These are phyloP conservation scores for Sitodiplosis mosellana DNA, from an alignment of 1,140 invertebrate genomes.

Conservation along the genomic window DNA sequence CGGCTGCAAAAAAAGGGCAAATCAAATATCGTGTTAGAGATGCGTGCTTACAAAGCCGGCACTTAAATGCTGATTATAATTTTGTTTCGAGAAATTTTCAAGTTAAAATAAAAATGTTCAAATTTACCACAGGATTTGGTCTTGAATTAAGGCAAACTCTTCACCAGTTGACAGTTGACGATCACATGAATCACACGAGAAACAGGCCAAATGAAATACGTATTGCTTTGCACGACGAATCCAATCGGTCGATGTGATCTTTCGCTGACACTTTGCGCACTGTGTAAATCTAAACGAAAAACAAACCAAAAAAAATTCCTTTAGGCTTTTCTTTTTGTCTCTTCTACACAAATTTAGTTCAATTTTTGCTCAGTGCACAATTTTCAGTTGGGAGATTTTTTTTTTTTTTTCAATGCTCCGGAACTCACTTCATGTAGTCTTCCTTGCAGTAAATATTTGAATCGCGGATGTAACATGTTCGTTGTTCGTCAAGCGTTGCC, in stretches of 20 bases:
- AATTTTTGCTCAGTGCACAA: too few relatives aligned
- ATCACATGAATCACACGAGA: conserved; percentile 94
- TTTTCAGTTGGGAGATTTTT: too few relatives aligned
- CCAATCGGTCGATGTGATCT: conserved; percentile 90
- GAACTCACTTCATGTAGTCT: conserved; percentile 62
- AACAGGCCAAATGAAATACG: conserved; percentile 96
- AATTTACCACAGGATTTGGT: conserved; percentile 77
- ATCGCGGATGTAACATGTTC: conserved; percentile 62
- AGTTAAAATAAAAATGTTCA: too few relatives aligned
- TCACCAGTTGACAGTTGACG: conserved; percentile 92
- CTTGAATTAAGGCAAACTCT: conserved; percentile 89
- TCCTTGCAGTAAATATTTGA: conserved; percentile 62
- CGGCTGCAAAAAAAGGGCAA: too few relatives aligned
- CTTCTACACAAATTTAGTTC: too few relatives aligned
- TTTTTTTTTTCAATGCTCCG: too few relatives aligned
- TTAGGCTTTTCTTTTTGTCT: not conserved
- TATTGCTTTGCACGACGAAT: conserved; percentile 82
- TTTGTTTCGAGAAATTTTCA: too few relatives aligned
- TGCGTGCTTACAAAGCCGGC: too few relatives aligned
- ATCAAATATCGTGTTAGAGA: too few relatives aligned
- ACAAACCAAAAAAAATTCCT: not conserved
- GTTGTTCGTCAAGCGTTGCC: conserved; percentile 49
- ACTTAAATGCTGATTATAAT: too few relatives aligned
- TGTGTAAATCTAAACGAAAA: conserved; percentile 33
- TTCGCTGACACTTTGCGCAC: conserved; percentile 85